Conservation (phyloP, 2,888 invertebrate species). For the Perdita meconis region DNA sequence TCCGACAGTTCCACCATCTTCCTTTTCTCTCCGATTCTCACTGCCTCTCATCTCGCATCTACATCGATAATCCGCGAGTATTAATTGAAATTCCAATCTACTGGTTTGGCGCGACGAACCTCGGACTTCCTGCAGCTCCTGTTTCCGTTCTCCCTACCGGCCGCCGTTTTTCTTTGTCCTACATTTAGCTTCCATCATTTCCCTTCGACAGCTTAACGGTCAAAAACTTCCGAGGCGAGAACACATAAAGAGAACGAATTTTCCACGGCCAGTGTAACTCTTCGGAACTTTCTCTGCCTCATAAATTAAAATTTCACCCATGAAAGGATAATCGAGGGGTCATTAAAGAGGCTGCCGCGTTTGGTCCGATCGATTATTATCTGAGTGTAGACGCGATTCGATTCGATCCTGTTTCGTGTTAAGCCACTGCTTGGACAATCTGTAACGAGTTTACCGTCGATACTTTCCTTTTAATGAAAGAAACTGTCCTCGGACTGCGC, state of each 20-base stretch:
- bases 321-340: slow-evolving; percentile 70
- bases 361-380: slow-evolving; percentile 47
- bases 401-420: slow-evolving; percentile 35
- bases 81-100: slow-evolving; percentile 80
- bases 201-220: slow-evolving; percentile 65
- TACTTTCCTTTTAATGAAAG: neutral
- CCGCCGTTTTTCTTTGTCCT: slow-evolving; percentile 17
- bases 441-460: slow-evolving; percentile 14
- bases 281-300: slow-evolving; percentile 64
- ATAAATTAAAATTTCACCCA: slow-evolving; percentile 74
- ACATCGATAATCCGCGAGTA: slow-evolving; percentile 75
- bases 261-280: slow-evolving; percentile 56
- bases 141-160: slow-evolving; percentile 13
- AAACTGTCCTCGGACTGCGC: neutral
- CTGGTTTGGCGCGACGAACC: slow-evolving; percentile 69
- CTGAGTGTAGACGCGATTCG: slow-evolving; percentile 17
- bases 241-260: slow-evolving; percentile 67
- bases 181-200: slow-evolving; percentile 33
- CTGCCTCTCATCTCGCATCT: slow-evolving; percentile 31
- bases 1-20: slow-evolving; percentile 2
- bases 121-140: slow-evolving; percentile 42
- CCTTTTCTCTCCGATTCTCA: slow-evolving; percentile 1
- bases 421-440: neutral
- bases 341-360: slow-evolving; percentile 65
- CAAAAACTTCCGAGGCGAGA: slow-evolving; percentile 70